A percentile compares a stretch with the other conserved stretches of the same genome.
Conservation (phyloP, 2,888 invertebrate genomes). For the Erpobdella octoculata region DNA sequence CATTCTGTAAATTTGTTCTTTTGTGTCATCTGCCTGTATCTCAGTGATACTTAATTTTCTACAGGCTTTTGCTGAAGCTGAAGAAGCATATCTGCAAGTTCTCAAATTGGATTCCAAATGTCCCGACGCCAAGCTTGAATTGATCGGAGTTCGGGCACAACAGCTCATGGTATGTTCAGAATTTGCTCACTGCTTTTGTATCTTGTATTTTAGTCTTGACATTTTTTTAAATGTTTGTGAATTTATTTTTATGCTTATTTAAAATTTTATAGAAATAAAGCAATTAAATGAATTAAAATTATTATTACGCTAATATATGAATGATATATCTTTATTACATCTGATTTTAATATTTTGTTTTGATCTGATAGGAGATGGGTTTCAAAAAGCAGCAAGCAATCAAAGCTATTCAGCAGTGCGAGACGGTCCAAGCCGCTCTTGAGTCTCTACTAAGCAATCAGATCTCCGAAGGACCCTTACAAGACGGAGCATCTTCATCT, state of each 20-base stretch:
- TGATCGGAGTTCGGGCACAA: constrained; percentile 49
- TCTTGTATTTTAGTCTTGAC: no score
- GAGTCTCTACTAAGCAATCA: constrained; percentile 45
- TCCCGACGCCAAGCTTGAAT: constrained; percentile 52
- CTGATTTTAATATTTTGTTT: neutral
- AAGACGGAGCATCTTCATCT: neutral
- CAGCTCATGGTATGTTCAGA: constrained; percentile 48
- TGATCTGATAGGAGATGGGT: constrained; percentile 51
- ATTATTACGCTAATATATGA: neutral
- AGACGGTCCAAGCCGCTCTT: constrained; percentile 51
- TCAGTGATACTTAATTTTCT: no score
- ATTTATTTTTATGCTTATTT: no score
- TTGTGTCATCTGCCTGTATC: no score
- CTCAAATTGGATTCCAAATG: constrained; percentile 53
- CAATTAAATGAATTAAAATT: neutral
- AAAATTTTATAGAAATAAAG: neutral
- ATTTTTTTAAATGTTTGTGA: no score
- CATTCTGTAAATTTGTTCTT: no score
- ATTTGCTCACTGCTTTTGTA: no score
- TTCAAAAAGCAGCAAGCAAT: constrained; percentile 50
- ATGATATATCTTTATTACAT: neutral
- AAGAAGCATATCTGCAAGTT: constrained; percentile 53
- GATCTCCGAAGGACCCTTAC: neutral
- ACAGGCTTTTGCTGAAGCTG: constrained; percentile 52
- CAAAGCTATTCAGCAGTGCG: constrained; percentile 48